phyloP scores from a whole-genome alignment of 1,140 invertebrate species.

The Lysiphlebus fabarum region DNA sequence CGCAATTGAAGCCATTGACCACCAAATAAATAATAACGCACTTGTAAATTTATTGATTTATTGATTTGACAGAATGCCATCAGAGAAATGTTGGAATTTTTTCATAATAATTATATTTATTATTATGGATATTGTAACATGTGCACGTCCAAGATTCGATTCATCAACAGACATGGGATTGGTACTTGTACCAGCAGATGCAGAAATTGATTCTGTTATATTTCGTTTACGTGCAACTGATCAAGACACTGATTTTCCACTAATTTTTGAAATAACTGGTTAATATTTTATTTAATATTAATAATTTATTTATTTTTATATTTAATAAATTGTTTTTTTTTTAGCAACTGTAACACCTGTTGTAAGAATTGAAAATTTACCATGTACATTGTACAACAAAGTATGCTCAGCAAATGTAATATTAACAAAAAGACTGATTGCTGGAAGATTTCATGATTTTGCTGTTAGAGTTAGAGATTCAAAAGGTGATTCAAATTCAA shows the following conservation, averaged over 20 bases:
- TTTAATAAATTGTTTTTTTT: slow-evolving; percentile 12
- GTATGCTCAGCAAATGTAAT: slow-evolving; percentile 82
- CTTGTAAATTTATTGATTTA: slow-evolving; percentile 25
- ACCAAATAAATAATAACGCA: slow-evolving; percentile 33
- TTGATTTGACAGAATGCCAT: slow-evolving; percentile 46
- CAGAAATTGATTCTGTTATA: slow-evolving; percentile 75
- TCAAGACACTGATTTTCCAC: slow-evolving; percentile 81
- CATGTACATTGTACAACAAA: slow-evolving; percentile 77
- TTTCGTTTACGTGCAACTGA: slow-evolving; percentile 83
- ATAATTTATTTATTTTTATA: slow-evolving; percentile 4
- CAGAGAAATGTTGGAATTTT: slow-evolving; percentile 49
- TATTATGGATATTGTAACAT: slow-evolving; percentile 39
- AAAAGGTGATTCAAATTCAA: slow-evolving; percentile 70
- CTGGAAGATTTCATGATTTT: slow-evolving; percentile 79
- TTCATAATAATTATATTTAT: slow-evolving; percentile 37
- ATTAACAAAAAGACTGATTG: slow-evolving; percentile 67
- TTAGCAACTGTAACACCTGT: slow-evolving; percentile 66
- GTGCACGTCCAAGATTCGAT: slow-evolving; percentile 74
- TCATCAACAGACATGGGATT: slow-evolving; percentile 75
- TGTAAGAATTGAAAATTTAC: slow-evolving; percentile 72
- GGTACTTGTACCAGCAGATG: slow-evolving; percentile 76
- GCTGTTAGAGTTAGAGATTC: slow-evolving; percentile 73
- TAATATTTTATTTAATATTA: slow-evolving; percentile 30
- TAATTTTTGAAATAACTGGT: slow-evolving; percentile 76
- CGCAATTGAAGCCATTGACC: slow-evolving; percentile 30